Evolutionary conservation across 2,797 vertebrate genomes (phyloP), one percentile per base, ranked within the genome.

Genomic region (Rhabdophis nuchalis): DNA sequence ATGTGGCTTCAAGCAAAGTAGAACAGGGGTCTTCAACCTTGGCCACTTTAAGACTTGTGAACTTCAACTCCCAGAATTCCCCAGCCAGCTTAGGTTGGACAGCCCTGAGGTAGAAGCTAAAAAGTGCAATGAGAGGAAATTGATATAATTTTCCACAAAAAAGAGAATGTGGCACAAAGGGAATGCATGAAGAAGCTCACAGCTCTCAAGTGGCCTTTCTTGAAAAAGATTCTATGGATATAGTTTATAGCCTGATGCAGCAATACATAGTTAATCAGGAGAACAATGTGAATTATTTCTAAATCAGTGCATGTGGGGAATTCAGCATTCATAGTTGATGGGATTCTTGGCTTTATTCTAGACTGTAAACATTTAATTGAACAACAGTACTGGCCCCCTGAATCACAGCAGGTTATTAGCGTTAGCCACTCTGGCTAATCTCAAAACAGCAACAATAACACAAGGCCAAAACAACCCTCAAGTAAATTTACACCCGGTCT

Each of bases 91-190:
- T 64, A n/a, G 60, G 27, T 18, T 68, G n/a, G n/a, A 32, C 14
- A 68, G 1, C n/a, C 14, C n/a, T 68, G n/a, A 82, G 92, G 72
- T 93, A 90, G 96, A 96, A 95, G 87, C 82, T 56, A 90, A 96
- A 95, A 95, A 92, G 91, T 95, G 94, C 87, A 94, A 96, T 96
- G 95, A 96, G 32, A 95, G 90, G 92, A 94, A 95, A 96, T 56
- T 85, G 90, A 94, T 96, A 85, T 95, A 93, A 96, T 97, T 97
- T 96, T 95, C 85, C 36, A 90, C 93, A 93, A 53, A 11, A 93
- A 94, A 91, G 93, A 77, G 90, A 41, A 29, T 85, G 87, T 93
- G 86, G 91, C 90, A 91, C 87, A 93, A 91, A 93, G 93, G 93
- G 61, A 94, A 60, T 92, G 94, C 90, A 95, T 72, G 92, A 96